phyloP scores from a whole-genome alignment of 2,888 invertebrate genomes.

The Melieria crassipennis region DNA sequence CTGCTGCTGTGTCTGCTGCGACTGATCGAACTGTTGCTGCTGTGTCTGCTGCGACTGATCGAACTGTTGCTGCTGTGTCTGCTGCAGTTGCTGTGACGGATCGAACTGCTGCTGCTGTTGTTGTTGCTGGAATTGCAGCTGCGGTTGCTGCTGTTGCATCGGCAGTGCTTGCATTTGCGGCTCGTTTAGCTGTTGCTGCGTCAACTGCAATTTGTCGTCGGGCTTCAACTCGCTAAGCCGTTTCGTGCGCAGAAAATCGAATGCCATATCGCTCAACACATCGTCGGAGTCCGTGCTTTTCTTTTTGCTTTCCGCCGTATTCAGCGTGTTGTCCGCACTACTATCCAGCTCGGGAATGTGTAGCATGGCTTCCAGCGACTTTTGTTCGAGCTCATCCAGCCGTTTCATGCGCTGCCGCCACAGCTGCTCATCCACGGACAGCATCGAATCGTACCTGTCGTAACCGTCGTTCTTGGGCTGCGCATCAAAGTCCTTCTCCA shows the following conservation, averaged over 20 bases:
- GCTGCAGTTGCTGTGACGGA: no score
- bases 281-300: constrained; percentile 1
- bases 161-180: no score
- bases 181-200: no score
- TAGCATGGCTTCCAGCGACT: constrained; percentile 1
- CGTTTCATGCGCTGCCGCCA: constrained; percentile 16
- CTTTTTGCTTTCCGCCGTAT: not conserved
- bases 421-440: constrained; percentile 18
- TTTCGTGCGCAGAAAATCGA: constrained; percentile 3
- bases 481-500: constrained; percentile 34
- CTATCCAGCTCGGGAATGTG: not conserved
- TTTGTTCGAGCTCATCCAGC: constrained; percentile 3
- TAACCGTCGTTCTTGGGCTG: constrained; percentile 1
- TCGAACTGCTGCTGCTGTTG: no score
- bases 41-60: no score
- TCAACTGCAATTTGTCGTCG: not conserved
- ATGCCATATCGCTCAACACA: not conserved
- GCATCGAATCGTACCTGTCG: not conserved
- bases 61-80: no score
- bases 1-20: no score
- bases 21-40: no score
- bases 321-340: not conserved
- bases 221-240: not conserved
- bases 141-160: no score
- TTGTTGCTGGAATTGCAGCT: no score